Evolutionary conservation across 2,888 invertebrate species (phyloP).

Genomic region (Dusona sp.): DNA sequence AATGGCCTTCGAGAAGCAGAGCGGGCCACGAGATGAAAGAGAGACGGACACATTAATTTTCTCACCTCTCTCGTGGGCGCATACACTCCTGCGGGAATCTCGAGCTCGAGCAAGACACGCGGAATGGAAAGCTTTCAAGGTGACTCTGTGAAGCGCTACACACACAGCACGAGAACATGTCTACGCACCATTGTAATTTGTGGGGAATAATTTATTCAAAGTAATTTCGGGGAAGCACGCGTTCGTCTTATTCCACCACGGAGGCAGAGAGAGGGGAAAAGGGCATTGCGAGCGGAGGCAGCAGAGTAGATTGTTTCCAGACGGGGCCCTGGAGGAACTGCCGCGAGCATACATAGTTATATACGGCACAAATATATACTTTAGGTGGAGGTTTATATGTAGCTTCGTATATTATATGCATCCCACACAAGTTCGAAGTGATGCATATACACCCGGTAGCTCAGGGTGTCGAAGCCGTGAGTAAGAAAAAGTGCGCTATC

Average conservation of each 20-base stretch:
- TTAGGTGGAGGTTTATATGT: slow-evolving; percentile 21
- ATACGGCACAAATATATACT: slow-evolving; percentile 53
- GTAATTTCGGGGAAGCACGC: slow-evolving; percentile 68
- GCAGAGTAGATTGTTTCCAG: slow-evolving; percentile 72
- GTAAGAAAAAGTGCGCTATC: slow-evolving; percentile 57
- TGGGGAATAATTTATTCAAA: slow-evolving; percentile 70
- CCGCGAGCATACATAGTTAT: slow-evolving; percentile 51
- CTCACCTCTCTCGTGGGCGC: slow-evolving; percentile 56
- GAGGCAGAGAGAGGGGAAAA: slow-evolving; percentile 42
- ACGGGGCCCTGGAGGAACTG: slow-evolving; percentile 57
- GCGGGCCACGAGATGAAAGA: slow-evolving; percentile 41
- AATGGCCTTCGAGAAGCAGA: not conserved
- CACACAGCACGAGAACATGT: slow-evolving; percentile 45
- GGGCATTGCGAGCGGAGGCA: slow-evolving; percentile 48
- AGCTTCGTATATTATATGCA: slow-evolving; percentile 25
- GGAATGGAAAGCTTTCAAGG: slow-evolving; percentile 65
- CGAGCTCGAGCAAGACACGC: slow-evolving; percentile 16
- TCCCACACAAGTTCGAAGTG: slow-evolving; percentile 6
- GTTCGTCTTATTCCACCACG: slow-evolving; percentile 65
- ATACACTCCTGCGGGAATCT: slow-evolving; percentile 29
- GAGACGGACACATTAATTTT: slow-evolving; percentile 69
- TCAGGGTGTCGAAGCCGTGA: slow-evolving; percentile 54
- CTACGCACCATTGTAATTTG: slow-evolving; percentile 68
- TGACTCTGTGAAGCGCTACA: slow-evolving; percentile 55
- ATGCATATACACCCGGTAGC: slow-evolving; percentile 27